A percentile compares a stretch with the other conserved stretches of the same genome.
phyloP scores from a whole-genome alignment of 2,888 invertebrate species.

The Cryptophagus acutangulus region DNA sequence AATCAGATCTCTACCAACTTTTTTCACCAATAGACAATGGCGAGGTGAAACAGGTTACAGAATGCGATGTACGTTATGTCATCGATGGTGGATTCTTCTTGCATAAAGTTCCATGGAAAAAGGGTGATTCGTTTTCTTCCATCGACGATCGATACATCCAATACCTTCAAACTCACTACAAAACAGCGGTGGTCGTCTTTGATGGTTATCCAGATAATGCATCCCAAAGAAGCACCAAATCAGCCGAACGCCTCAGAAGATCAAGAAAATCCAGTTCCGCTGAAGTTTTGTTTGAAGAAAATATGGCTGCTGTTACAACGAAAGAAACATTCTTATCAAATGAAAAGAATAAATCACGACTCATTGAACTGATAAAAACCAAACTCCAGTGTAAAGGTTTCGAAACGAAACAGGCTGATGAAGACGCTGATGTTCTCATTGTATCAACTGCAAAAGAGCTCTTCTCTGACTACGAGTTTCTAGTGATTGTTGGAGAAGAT shows the following conservation, averaged over 20 bases:
- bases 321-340: neutral
- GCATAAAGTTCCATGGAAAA: too few relatives aligned
- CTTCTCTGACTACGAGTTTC: neutral
- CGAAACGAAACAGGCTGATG: neutral
- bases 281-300: neutral
- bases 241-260: neutral
- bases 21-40: neutral
- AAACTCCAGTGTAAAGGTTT: neutral
- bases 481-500: too few relatives aligned
- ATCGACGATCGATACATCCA: neutral
- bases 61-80: too few relatives aligned
- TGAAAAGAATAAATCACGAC: neutral
- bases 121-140: too few relatives aligned
- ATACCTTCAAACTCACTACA: constrained; percentile 4
- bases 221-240: neutral
- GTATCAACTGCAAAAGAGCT: neutral
- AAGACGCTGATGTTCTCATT: neutral
- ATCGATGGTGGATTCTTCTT: too few relatives aligned
- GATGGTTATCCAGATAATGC: constrained; percentile 6
- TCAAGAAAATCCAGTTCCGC: neutral
- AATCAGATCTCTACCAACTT: too few relatives aligned
- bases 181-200: constrained; percentile 3
- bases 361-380: neutral
- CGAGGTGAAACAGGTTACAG: too few relatives aligned
- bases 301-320: neutral